Evolutionary conservation across 2,113 vertebrate species (phyloP).

Genomic region (Callithrix jacchus): DNA sequence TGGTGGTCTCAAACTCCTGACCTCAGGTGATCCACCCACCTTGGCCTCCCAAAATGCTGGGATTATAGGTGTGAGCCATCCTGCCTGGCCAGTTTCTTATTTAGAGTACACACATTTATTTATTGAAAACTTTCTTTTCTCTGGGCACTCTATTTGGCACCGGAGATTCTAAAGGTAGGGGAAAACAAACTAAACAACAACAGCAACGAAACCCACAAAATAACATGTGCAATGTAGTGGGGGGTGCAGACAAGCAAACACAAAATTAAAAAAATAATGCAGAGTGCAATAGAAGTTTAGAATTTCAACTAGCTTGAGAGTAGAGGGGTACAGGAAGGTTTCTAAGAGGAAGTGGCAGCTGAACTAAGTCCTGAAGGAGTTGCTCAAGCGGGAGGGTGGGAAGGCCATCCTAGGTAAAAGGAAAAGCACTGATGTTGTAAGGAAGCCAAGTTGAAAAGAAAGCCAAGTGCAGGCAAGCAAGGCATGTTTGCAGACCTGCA

Average conservation of each 20-base stretch:
- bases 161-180: background rate
- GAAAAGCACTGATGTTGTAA: background rate
- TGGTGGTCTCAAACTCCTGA: too few relatives aligned
- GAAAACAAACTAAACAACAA: background rate
- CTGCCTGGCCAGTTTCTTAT: background rate
- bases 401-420: background rate
- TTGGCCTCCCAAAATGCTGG: too few relatives aligned
- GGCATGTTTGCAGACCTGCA: background rate
- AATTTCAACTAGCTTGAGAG: background rate
- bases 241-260: background rate
- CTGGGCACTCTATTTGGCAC: background rate
- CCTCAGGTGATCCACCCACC: too few relatives aligned
- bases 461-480: accelerated
- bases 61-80: too few relatives aligned
- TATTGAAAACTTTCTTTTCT: background rate
- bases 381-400: background rate
- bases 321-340: background rate
- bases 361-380: background rate
- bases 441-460: background rate
- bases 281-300: background rate
- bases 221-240: background rate
- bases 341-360: background rate
- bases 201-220: background rate
- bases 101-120: background rate
- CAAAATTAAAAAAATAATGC: background rate